These are phyloP conservation scores for Poeciliopsis prolifica DNA, from an alignment of 2,113 vertebrate genomes.

Conservation along the genomic window DNA sequence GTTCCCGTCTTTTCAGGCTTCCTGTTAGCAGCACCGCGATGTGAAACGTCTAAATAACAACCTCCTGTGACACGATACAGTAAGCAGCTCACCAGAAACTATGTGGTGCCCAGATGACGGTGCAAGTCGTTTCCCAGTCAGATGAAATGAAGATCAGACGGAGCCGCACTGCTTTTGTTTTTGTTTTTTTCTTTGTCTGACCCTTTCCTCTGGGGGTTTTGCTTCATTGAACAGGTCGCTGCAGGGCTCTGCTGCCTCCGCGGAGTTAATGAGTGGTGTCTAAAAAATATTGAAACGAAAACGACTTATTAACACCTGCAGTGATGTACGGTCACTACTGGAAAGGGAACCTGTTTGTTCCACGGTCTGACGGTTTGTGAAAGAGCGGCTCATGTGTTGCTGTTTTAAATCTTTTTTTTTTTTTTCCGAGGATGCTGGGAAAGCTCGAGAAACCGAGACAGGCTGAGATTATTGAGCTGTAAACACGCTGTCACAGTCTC, in stretches of 20 bases:
- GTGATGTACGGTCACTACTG: constrained; percentile 12
- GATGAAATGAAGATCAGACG: neutral
- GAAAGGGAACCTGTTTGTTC: neutral
- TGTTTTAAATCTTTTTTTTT: neutral
- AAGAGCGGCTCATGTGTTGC: neutral
- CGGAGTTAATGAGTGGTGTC: constrained; percentile 21
- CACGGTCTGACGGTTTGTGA: neutral
- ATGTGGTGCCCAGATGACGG: neutral
- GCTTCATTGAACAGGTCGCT: constrained; percentile 23
- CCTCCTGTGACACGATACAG: neutral
- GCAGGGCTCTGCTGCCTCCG: constrained; percentile 9
- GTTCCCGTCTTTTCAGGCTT: neutral
- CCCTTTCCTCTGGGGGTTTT: neutral
- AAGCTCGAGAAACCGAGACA: neutral
- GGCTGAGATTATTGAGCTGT: constrained; percentile 9
- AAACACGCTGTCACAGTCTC: constrained; percentile 4
- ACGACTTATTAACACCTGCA: constrained; percentile 30
- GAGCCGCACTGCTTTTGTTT: accelerated
- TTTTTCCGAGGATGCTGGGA: neutral
- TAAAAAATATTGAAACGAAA: neutral
- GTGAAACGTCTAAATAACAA: neutral
- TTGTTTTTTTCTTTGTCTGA: neutral
- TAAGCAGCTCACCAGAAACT: neutral
- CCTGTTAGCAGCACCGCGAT: neutral
- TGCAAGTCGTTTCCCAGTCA: neutral